Evolutionary conservation across 1,140 invertebrate species (phyloP).

Genomic region (Cepaea nemoralis): DNA sequence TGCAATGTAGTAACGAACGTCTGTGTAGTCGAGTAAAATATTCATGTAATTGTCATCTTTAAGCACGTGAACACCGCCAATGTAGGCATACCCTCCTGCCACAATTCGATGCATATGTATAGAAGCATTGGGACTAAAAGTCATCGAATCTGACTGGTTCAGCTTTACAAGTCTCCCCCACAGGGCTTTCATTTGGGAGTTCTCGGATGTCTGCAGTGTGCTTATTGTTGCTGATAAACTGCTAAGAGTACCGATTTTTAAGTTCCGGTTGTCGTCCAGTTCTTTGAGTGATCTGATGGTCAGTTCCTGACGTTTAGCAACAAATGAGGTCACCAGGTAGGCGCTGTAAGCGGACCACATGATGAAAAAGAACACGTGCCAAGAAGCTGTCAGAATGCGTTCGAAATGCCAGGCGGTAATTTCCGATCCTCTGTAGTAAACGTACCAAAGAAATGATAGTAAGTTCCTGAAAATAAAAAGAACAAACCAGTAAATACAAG

Average conservation of each 20-base stretch:
- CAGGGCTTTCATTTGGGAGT: neutral
- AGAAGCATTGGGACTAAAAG: neutral
- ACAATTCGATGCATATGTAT: neutral
- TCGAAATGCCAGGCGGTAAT: neutral
- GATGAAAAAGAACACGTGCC: neutral
- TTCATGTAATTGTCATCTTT: too few species aligned
- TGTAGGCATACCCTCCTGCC: neutral
- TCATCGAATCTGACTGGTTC: neutral
- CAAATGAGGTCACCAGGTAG: neutral
- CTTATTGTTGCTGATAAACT: neutral
- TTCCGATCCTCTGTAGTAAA: neutral
- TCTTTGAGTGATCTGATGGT: neutral
- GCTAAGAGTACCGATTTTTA: neutral
- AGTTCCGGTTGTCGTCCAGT: neutral
- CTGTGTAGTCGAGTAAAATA: neutral
- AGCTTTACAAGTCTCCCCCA: neutral
- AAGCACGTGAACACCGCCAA: neutral
- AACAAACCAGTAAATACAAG: too few species aligned
- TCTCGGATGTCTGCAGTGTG: neutral
- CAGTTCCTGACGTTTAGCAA: neutral
- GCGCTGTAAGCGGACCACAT: slow-evolving; percentile 1
- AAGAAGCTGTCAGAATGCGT: neutral
- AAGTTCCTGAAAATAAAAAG: neutral
- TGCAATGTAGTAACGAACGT: neutral
- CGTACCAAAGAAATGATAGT: neutral